These are phyloP conservation scores for Zosterops pallidus DNA, from an alignment of 2,113 vertebrate species.

Conservation along the genomic window DNA sequence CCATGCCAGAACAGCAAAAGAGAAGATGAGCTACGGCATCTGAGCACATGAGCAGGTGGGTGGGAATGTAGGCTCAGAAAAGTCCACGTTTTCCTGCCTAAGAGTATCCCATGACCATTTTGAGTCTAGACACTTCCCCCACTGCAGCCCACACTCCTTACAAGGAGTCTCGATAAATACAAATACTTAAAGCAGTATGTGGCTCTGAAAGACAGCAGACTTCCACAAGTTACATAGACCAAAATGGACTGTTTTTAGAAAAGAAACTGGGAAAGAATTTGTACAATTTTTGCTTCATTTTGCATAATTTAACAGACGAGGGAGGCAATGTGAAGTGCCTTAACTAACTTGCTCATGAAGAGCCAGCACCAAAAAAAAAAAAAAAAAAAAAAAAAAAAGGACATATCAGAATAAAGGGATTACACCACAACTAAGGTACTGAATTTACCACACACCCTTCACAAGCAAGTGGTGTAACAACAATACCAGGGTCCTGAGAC, in stretches of 20 bases:
- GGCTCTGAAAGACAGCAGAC: neutral
- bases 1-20: neutral
- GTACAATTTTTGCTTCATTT: neutral
- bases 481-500: neutral
- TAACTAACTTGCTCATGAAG: neutral
- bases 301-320: neutral
- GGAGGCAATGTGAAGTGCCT: neutral
- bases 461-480: neutral
- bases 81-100: neutral
- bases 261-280: neutral
- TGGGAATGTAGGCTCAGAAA: neutral
- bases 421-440: accelerated
- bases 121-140: constrained; percentile 19
- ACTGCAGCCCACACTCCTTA: neutral
- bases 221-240: neutral
- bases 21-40: neutral
- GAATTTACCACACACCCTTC: neutral
- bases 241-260: neutral
- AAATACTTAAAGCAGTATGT: neutral
- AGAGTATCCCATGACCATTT: neutral
- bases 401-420: neutral
- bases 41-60: neutral
- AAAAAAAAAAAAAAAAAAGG: accelerated
- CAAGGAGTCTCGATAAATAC: neutral
- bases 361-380: neutral